Evolutionary conservation across 2,113 vertebrate genomes (phyloP).

Genomic region (Zosterops lateralis): DNA sequence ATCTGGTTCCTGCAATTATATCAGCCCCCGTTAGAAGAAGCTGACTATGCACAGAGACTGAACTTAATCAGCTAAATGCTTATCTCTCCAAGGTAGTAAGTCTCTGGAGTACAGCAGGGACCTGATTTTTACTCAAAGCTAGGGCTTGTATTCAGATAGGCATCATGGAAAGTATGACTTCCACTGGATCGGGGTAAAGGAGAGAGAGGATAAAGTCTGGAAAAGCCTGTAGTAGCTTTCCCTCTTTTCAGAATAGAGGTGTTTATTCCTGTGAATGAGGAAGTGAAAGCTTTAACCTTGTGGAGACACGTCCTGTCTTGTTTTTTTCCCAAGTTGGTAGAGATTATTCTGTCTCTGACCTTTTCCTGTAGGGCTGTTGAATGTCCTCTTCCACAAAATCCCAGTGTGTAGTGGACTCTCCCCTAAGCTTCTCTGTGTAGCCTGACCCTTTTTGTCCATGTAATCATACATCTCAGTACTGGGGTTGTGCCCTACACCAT

Average conservation of each 20-base stretch:
- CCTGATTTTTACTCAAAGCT: not conserved
- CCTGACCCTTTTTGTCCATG: not conserved
- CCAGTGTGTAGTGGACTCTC: not conserved
- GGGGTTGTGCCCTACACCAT: not conserved
- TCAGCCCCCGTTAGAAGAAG: not conserved
- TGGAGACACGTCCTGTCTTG: not conserved
- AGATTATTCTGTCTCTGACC: not conserved
- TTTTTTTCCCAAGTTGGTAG: not conserved
- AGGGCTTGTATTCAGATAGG: not conserved
- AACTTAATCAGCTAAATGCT: not conserved
- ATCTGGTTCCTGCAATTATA: not conserved
- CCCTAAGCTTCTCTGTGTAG: not conserved
- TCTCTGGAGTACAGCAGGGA: not conserved
- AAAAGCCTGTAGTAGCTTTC: not conserved
- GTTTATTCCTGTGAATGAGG: not conserved
- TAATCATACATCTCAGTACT: not conserved
- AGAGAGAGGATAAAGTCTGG: not conserved
- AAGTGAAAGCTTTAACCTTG: not conserved
- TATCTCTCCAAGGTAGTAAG: not conserved
- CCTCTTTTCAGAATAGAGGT: not conserved
- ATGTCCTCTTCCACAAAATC: not conserved
- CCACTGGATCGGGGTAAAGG: not conserved
- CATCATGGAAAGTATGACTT: not conserved
- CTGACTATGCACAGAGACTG: not conserved
- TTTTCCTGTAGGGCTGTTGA: not conserved